Evolutionary conservation across 2,113 vertebrate genomes (phyloP).

Genomic region (Circaetus gallicus): DNA sequence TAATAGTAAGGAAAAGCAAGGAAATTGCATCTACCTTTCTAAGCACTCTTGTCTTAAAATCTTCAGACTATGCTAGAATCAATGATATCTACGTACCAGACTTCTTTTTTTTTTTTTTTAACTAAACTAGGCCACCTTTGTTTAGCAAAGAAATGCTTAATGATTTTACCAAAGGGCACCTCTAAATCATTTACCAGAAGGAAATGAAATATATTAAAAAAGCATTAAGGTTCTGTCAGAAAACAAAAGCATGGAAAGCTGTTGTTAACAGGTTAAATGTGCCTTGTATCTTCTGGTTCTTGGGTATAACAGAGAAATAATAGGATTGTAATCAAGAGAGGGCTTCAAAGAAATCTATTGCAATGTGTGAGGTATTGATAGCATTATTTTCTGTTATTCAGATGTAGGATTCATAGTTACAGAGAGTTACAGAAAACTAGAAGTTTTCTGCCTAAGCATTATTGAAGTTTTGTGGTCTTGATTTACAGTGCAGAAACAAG

Average conservation of each 20-base stretch:
- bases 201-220: neutral
- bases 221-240: neutral
- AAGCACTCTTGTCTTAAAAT: neutral
- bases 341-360: neutral
- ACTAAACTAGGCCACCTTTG: neutral
- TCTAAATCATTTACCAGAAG: neutral
- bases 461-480: neutral
- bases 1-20: neutral
- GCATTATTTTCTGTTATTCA: neutral
- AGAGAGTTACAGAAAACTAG: neutral
- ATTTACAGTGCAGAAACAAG: neutral
- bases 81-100: neutral
- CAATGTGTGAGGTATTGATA: neutral
- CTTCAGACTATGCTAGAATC: neutral
- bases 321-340: neutral
- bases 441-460: neutral
- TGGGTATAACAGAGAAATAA: neutral
- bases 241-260: neutral
- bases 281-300: neutral
- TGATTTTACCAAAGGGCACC: neutral
- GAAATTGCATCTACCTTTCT: neutral
- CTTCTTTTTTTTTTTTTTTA: neutral
- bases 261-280: neutral
- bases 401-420: neutral
- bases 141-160: neutral